Evolutionary conservation across 2,113 vertebrate genomes (phyloP).

Genomic region (Perognathus longimembris): DNA sequence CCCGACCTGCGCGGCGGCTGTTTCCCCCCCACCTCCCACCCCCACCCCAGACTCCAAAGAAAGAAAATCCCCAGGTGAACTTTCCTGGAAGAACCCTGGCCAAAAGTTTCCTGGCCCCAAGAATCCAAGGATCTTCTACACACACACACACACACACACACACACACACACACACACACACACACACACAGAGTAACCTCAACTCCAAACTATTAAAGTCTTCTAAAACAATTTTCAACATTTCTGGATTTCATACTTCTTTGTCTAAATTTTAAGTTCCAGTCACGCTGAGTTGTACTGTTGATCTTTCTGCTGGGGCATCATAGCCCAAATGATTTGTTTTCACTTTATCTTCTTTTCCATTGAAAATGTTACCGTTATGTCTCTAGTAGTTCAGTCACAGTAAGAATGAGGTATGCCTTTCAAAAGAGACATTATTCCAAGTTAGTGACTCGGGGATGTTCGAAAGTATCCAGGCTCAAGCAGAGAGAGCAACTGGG

Average conservation of each 20-base stretch:
- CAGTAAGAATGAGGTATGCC: background rate
- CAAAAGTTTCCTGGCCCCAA: background rate
- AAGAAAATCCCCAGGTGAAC: background rate
- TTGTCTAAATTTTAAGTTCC: constrained; percentile 21
- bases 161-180: background rate
- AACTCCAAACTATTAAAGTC: background rate
- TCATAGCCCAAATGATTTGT: constrained; percentile 44
- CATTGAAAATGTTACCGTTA: background rate
- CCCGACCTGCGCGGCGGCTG: constrained; percentile 57
- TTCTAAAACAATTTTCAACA: constrained; percentile 43
- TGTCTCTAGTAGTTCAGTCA: background rate
- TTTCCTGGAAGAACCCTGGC: constrained; percentile 43
- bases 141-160: too few relatives aligned
- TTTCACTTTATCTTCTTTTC: constrained; percentile 50
- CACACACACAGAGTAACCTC: constrained; percentile 16
- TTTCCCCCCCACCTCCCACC: background rate
- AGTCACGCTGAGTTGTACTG: background rate
- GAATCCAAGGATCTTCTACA: background rate
- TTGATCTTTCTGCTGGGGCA: constrained; percentile 23
- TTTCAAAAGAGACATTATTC: constrained; percentile 4
- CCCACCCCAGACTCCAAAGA: background rate
- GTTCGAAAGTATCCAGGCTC: too few relatives aligned
- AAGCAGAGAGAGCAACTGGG: background rate
- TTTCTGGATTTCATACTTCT: constrained; percentile 57
- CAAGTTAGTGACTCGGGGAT: background rate